phyloP scores from a whole-genome alignment of 2,888 invertebrate genomes.

The Trissolcus brochymenae region DNA sequence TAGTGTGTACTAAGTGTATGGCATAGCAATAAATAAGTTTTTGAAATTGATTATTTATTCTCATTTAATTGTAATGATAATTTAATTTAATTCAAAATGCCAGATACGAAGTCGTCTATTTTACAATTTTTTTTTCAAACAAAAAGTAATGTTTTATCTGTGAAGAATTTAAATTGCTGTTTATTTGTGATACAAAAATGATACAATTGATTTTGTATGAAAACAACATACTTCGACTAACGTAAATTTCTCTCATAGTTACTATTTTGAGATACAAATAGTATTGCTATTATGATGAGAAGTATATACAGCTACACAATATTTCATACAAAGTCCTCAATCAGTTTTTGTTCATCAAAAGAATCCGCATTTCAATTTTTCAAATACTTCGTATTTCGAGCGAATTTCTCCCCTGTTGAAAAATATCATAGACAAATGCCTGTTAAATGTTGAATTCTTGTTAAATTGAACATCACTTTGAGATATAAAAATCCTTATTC shows the following conservation, averaged over 20 bases:
- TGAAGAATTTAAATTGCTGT: not conserved
- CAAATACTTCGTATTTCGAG: too few relatives aligned
- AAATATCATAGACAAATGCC: slow-evolving; percentile 6
- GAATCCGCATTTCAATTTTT: too few relatives aligned
- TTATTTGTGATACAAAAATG: not conserved
- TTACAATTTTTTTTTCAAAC: too few relatives aligned
- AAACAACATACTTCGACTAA: not conserved
- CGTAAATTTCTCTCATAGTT: slow-evolving; percentile 38
- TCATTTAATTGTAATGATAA: slow-evolving; percentile 12
- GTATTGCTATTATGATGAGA: slow-evolving; percentile 34
- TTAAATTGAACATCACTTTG: too few relatives aligned
- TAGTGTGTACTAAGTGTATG: slow-evolving; percentile 24
- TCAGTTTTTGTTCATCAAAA: not conserved
- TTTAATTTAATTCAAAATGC: slow-evolving; percentile 7
- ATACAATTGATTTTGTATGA: not conserved
- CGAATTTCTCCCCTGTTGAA: slow-evolving; percentile 24
- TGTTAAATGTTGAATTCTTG: not conserved
- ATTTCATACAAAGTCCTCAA: slow-evolving; percentile 20
- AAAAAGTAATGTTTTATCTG: not conserved
- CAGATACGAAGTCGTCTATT: too few relatives aligned
- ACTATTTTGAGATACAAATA: slow-evolving; percentile 58
- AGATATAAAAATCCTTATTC: not conserved
- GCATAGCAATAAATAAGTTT: slow-evolving; percentile 14
- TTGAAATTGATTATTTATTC: slow-evolving; percentile 26
- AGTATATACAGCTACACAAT: slow-evolving; percentile 1